Evolutionary conservation across 2,888 invertebrate genomes (phyloP).

Genomic region (Apodemia hepburni): DNA sequence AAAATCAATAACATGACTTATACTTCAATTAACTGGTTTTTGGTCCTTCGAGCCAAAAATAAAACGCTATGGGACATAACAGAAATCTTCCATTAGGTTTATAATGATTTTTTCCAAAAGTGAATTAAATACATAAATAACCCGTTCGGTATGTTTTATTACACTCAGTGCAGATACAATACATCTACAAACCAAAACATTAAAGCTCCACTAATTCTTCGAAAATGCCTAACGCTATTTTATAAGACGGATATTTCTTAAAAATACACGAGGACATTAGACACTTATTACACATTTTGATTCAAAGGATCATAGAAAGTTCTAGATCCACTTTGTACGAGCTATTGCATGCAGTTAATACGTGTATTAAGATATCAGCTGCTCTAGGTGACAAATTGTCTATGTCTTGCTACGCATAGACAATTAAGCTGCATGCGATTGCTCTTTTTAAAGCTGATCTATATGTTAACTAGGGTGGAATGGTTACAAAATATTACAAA

Average conservation of each 20-base stretch:
- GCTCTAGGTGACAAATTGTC: no score
- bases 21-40: no score
- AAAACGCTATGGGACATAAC: no score
- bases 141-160: background rate
- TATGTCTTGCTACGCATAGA: background rate
- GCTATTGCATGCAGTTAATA: no score
- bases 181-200: constrained; percentile 28
- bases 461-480: constrained; percentile 41
- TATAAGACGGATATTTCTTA: constrained; percentile 74
- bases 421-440: background rate
- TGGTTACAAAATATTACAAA: constrained; percentile 77
- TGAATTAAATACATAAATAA: no score
- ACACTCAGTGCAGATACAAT: constrained; percentile 26
- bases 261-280: constrained; percentile 63
- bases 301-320: constrained; percentile 19
- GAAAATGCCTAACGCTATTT: constrained; percentile 54
- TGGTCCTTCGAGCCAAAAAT: no score
- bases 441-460: background rate
- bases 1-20: no score
- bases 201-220: constrained; percentile 38
- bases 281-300: constrained; percentile 65
- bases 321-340: no score
- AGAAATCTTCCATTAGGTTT: no score
- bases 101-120: no score
- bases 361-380: no score